Conservation (phyloP, 2,113 vertebrate genomes). For the Illadopsis cleaveri region DNA sequence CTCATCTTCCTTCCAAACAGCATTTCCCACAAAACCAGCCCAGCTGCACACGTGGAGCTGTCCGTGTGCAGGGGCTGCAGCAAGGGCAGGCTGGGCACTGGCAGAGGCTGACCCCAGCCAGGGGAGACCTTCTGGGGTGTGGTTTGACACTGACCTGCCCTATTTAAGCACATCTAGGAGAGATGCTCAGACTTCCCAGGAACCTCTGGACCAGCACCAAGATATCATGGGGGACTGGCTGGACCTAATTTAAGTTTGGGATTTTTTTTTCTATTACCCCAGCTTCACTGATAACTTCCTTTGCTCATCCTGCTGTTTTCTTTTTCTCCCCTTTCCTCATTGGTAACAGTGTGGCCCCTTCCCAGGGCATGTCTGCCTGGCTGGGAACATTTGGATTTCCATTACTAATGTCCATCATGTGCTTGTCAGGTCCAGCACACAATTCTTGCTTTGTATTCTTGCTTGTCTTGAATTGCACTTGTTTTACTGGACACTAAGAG, state of each 20-base stretch:
- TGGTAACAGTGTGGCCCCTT: not conserved
- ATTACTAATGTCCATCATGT: not conserved
- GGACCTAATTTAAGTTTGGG: not conserved
- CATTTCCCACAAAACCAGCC: not conserved
- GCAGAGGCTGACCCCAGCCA: not conserved
- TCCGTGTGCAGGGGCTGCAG: rapidly evolving
- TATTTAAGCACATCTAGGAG: not conserved
- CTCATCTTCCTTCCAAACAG: not conserved
- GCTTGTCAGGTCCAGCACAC: not conserved
- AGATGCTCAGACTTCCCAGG: not conserved
- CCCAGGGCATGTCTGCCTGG: not conserved
- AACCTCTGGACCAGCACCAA: not conserved
- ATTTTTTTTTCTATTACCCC: rapidly evolving
- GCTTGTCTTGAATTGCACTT: not conserved
- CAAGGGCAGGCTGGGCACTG: not conserved
- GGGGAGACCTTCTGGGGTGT: not conserved
- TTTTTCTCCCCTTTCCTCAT: not conserved
- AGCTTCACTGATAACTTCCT: not conserved
- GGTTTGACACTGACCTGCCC: not conserved
- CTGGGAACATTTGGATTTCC: not conserved
- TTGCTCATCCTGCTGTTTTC: not conserved
- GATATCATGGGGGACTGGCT: not conserved
- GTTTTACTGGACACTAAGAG: not conserved
- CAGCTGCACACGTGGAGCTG: not conserved
- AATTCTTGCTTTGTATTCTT: not conserved